Evolutionary conservation across 2,113 vertebrate genomes (phyloP).

Genomic region (Chrysemys picta): DNA sequence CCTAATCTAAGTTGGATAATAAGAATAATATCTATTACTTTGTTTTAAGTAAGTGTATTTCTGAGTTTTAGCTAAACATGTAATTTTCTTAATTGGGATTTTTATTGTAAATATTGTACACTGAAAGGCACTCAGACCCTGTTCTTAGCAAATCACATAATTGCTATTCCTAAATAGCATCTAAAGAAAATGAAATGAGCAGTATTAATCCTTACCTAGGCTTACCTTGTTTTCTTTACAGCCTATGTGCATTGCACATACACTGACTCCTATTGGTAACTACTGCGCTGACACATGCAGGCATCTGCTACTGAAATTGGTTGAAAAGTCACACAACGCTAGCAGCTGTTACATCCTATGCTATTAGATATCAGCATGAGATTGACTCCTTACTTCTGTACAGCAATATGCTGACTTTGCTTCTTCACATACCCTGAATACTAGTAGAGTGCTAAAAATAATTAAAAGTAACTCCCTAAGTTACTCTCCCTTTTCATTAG

Average conservation of each 20-base stretch:
- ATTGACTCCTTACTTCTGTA: neutral
- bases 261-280: neutral
- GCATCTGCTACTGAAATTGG: neutral
- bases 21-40: constrained; percentile 19
- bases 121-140: neutral
- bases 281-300: neutral
- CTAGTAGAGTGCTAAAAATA: no score
- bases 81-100: constrained; percentile 14
- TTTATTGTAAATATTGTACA: neutral
- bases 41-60: constrained; percentile 47
- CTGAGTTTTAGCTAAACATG: constrained; percentile 15
- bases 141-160: neutral
- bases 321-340: neutral
- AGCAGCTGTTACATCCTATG: neutral
- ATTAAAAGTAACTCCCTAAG: fast-evolving
- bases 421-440: no score
- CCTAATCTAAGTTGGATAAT: constrained; percentile 49
- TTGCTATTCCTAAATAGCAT: neutral
- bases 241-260: neutral
- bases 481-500: neutral
- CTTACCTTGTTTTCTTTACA: neutral
- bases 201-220: neutral
- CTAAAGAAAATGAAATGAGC: neutral
- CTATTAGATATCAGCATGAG: neutral
- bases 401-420: neutral